Conservation (phyloP, 2,888 invertebrate species). For the Aphrophora alni region DNA sequence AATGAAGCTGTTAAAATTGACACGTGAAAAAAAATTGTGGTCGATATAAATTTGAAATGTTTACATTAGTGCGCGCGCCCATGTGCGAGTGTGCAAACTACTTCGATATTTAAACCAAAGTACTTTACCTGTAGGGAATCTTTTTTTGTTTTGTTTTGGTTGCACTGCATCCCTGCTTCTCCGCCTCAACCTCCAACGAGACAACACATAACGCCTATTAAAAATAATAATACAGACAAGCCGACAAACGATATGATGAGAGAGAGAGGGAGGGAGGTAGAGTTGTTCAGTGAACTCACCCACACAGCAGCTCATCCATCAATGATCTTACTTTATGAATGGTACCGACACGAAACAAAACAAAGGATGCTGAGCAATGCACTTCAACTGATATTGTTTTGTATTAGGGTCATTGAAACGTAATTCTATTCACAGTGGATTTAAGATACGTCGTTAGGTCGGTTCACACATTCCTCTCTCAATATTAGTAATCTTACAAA, state of each 20-base stretch:
- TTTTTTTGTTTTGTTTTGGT: too few species aligned
- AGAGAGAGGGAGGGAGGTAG: too few species aligned
- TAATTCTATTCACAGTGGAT: neutral
- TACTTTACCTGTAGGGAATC: too few species aligned
- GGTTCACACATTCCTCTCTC: neutral
- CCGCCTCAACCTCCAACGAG: neutral
- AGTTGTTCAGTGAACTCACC: neutral
- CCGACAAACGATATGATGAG: neutral
- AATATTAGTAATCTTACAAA: too few species aligned
- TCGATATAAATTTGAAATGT: too few species aligned
- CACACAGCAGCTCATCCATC: neutral
- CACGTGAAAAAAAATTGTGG: too few species aligned
- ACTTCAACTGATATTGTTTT: neutral
- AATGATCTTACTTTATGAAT: neutral
- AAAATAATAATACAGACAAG: neutral
- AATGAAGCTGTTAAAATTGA: too few species aligned
- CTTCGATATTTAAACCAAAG: too few species aligned
- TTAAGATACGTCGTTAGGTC: neutral
- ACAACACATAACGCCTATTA: neutral
- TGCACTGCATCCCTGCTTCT: neutral
- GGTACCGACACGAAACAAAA: neutral
- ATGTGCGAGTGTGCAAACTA: too few species aligned
- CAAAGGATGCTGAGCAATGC: neutral
- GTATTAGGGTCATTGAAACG: neutral
- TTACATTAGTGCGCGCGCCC: too few species aligned